These are phyloP conservation scores for Drosophila antonietae DNA, from an alignment of 2,888 invertebrate genomes.

Conservation along the genomic window DNA sequence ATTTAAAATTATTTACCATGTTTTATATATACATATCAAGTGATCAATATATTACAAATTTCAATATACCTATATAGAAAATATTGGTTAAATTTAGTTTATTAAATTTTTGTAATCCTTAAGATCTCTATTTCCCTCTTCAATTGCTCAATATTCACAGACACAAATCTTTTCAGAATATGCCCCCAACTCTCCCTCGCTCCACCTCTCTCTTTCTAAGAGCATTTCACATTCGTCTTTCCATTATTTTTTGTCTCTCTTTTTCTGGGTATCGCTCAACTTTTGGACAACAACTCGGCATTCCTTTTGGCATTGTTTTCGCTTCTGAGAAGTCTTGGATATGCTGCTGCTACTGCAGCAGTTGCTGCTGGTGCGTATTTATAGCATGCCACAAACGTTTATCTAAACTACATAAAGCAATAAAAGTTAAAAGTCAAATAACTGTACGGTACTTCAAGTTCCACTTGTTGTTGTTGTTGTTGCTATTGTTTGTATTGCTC, in stretches of 20 bases:
- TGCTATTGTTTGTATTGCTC: constrained; percentile 10
- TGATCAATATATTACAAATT: too few species aligned
- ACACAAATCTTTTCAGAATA: not conserved
- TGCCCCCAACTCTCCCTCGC: not conserved
- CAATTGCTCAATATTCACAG: not conserved
- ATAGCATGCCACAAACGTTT: constrained; percentile 80
- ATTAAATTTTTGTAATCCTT: too few species aligned
- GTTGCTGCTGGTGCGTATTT: constrained; percentile 59
- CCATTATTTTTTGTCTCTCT: not conserved
- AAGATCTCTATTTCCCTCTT: too few species aligned
- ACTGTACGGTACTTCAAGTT: constrained; percentile 64
- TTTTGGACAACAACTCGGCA: constrained; percentile 48
- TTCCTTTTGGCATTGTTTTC: constrained; percentile 56
- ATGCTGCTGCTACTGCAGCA: constrained; percentile 29
- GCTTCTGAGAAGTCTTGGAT: constrained; percentile 33
- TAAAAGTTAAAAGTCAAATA: constrained; percentile 80
- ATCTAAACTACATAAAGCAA: constrained; percentile 80
- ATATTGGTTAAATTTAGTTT: too few species aligned
- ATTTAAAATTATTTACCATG: too few species aligned
- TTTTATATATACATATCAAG: too few species aligned
- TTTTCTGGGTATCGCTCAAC: constrained; percentile 22
- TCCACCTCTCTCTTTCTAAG: not conserved
- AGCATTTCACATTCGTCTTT: not conserved
- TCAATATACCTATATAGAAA: too few species aligned
- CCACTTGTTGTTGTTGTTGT: constrained; percentile 30